Conservation (phyloP, 1,140 invertebrate species). For the Oedothorax gibbosus region DNA sequence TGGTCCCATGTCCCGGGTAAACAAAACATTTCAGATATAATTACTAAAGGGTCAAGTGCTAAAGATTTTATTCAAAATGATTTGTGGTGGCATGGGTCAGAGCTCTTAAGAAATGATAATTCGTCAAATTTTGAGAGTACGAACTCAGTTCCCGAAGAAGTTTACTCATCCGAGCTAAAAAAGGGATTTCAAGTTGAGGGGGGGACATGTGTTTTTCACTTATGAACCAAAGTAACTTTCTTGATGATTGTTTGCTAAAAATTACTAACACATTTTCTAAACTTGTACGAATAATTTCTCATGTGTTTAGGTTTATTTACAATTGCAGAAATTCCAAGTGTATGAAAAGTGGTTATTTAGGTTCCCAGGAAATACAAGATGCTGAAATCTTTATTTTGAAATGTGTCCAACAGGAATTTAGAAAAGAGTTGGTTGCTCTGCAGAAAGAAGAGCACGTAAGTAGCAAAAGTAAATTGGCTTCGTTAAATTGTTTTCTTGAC, state of each 20-base stretch:
- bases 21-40: background rate
- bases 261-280: background rate
- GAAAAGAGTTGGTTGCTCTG: background rate
- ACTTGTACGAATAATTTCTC: background rate
- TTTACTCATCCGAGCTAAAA: background rate
- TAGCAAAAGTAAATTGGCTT: background rate
- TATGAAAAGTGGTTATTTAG: background rate
- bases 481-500: constrained; percentile 6
- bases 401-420: background rate
- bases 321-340: background rate
- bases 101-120: constrained; percentile 22
- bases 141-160: background rate
- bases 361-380: background rate
- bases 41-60: constrained; percentile 19
- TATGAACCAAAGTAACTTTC: background rate
- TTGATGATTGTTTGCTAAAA: background rate
- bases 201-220: background rate
- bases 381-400: background rate
- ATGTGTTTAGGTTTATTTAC: background rate
- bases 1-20: constrained; percentile 1
- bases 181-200: background rate
- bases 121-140: background rate
- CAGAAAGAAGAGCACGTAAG: background rate
- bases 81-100: constrained; percentile 14
- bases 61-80: background rate